These are phyloP conservation scores for Thinocorus orbignyianus DNA, from an alignment of 2,113 vertebrate species.

Conservation along the genomic window DNA sequence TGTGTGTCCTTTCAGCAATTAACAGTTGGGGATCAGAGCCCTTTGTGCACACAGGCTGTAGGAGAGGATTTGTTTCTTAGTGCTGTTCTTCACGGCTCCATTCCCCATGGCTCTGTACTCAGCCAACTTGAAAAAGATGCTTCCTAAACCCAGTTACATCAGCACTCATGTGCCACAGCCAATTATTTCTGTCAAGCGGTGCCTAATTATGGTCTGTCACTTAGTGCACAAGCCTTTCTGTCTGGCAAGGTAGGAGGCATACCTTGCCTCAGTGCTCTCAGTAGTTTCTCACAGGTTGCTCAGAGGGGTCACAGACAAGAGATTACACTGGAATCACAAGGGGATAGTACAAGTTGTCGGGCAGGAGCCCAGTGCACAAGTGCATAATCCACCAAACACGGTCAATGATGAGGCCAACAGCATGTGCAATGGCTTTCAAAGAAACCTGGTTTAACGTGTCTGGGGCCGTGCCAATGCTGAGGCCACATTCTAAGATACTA, in stretches of 20 bases:
- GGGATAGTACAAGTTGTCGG: background rate
- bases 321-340: background rate
- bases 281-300: background rate
- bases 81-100: background rate
- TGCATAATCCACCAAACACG: background rate
- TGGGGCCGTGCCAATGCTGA: background rate
- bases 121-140: background rate
- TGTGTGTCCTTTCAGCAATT: background rate
- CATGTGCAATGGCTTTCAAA: background rate
- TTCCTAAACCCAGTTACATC: background rate
- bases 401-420: background rate
- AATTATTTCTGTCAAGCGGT: background rate
- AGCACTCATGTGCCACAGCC: background rate
- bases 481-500: background rate
- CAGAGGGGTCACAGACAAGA: background rate
- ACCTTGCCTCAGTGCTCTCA: background rate
- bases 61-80: background rate
- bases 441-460: background rate
- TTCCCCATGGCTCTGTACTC: background rate
- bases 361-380: background rate
- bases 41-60: background rate
- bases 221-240: background rate
- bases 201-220: background rate
- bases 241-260: background rate
- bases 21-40: background rate